Percentiles rank a stretch among this genome's conserved stretches.
Evolutionary conservation across 92 coral and sea anemone genomes (phyloP).

Genomic region (Umimayanthus kanabou): DNA sequence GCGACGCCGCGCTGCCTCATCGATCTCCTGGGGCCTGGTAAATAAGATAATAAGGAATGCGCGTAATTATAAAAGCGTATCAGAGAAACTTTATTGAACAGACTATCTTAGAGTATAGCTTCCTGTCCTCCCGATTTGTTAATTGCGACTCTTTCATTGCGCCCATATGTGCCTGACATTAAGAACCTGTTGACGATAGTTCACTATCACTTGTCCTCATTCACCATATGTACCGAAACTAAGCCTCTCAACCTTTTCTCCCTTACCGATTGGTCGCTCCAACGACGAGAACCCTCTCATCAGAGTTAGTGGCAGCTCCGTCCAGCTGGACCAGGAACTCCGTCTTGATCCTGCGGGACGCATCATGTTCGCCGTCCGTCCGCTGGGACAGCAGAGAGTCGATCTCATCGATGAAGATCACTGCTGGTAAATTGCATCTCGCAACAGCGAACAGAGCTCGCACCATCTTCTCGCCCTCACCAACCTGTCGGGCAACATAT

Average conservation of each 20-base stretch:
- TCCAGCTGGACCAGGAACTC: slow-evolving; percentile 96
- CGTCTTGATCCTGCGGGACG: slow-evolving; percentile 96
- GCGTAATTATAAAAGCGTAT: not conserved
- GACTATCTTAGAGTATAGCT: no score
- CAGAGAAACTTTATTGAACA: no score
- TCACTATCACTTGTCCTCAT: no score
- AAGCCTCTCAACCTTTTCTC: not conserved
- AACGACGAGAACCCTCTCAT: slow-evolving; percentile 90
- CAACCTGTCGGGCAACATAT: slow-evolving; percentile 59
- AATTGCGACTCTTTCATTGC: no score
- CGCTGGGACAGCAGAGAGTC: slow-evolving; percentile 95
- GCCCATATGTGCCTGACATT: no score
- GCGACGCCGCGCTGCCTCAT: slow-evolving; percentile 98
- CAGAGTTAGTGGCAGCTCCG: slow-evolving; percentile 93
- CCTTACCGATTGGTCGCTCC: slow-evolving; percentile 96
- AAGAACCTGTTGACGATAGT: no score
- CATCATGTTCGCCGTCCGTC: slow-evolving; percentile 97
- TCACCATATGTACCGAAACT: no score
- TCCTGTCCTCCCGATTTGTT: no score
- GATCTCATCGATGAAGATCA: slow-evolving; percentile 96
- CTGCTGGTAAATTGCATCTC: slow-evolving; percentile 93
- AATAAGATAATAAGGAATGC: not conserved
- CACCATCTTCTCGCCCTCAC: slow-evolving; percentile 99
- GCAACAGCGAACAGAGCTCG: slow-evolving; percentile 98
- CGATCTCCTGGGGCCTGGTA: slow-evolving; percentile 94